These are phyloP conservation scores for Lepas anatifera DNA, from an alignment of 2,888 invertebrate genomes.

Conservation along the genomic window DNA sequence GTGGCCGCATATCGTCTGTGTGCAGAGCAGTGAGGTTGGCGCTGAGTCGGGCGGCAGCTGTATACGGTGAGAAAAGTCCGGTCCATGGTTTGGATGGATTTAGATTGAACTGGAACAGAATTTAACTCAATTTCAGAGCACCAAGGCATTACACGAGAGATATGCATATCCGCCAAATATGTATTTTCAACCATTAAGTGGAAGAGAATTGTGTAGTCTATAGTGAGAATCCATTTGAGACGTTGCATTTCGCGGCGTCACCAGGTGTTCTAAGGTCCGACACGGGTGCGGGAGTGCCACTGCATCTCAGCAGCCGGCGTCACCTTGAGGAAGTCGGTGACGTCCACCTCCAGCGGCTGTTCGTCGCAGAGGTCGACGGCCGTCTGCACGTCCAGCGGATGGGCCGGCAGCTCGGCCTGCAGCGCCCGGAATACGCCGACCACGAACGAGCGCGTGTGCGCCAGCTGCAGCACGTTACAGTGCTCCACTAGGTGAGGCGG, in stretches of 20 bases:
- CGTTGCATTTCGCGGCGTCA: no score
- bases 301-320: no score
- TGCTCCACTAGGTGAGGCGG: background rate
- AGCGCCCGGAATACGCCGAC: slow-evolving; percentile 38
- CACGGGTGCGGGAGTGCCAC: no score
- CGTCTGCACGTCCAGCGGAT: slow-evolving; percentile 50
- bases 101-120: no score
- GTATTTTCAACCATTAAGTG: no score
- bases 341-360: slow-evolving; percentile 50
- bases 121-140: no score
- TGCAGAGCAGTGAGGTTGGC: slow-evolving; percentile 19
- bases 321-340: slow-evolving; percentile 49
- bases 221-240: no score
- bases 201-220: no score
- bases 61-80: background rate
- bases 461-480: slow-evolving; percentile 19
- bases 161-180: no score
- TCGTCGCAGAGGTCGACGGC: slow-evolving; percentile 59
- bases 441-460: slow-evolving; percentile 23
- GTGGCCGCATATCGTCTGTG: slow-evolving; percentile 47
- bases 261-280: no score
- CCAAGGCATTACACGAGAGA: no score
- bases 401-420: slow-evolving; percentile 44
- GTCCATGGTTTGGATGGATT: background rate
- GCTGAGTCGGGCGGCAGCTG: no score